A percentile compares a stretch with the other conserved stretches of the same genome.
Conservation (phyloP, 2,888 invertebrate species). For the Ormyrus rosae region DNA sequence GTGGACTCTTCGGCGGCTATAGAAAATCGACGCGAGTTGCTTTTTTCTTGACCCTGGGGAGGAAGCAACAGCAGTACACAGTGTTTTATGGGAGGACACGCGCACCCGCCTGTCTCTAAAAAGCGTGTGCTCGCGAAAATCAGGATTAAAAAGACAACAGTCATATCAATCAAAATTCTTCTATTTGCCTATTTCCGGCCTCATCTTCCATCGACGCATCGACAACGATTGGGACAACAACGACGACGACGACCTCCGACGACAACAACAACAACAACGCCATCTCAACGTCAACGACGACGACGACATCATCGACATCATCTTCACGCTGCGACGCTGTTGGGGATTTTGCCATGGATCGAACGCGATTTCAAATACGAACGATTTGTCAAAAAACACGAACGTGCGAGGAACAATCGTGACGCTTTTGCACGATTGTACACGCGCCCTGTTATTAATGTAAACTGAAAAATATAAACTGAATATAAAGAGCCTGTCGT, state of each 20-base stretch:
- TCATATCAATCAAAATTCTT: conserved; percentile 72
- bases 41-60: background rate
- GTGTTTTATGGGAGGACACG: background rate
- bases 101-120: background rate
- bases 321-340: background rate
- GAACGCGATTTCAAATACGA: conserved; percentile 11
- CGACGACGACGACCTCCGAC: conserved; percentile 53
- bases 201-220: background rate
- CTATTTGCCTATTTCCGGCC: conserved; percentile 74
- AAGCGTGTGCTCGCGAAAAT: too few species aligned
- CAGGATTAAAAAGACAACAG: background rate
- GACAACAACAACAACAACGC: conserved; percentile 32
- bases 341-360: background rate
- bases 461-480: conserved; percentile 8
- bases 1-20: background rate
- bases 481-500: conserved; percentile 73
- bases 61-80: conserved; percentile 5
- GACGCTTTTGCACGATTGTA: too few species aligned
- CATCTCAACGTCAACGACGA: conserved; percentile 43
- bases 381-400: too few species aligned
- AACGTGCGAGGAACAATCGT: too few species aligned
- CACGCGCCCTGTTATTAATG: too few species aligned
- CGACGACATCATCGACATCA: conserved; percentile 43
- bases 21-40: background rate
- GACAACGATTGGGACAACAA: conserved; percentile 51